Conservation (phyloP, 2,113 vertebrate species). For the Bagarius yarrelli region DNA sequence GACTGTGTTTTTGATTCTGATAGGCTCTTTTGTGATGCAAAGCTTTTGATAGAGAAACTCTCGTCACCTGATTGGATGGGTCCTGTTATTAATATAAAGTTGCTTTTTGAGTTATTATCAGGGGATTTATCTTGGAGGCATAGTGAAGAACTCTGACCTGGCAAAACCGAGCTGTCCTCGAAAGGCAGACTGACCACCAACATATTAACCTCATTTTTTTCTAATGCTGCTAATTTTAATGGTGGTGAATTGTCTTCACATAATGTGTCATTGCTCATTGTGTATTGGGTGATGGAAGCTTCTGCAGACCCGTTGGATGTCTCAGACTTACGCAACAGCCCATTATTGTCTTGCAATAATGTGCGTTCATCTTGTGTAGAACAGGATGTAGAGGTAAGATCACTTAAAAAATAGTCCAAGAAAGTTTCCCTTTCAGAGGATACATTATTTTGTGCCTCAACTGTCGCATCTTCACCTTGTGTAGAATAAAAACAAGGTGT, state of each 20-base stretch:
- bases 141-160: not conserved
- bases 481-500: constrained; percentile 47
- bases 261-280: not conserved
- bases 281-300: not conserved
- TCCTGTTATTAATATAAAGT: not conserved
- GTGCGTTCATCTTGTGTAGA: constrained; percentile 8
- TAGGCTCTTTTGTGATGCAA: not conserved
- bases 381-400: not conserved
- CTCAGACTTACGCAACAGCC: constrained; percentile 1
- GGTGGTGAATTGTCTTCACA: constrained; percentile 9
- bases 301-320: not conserved
- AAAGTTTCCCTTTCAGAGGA: constrained; percentile 25
- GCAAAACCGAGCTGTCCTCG: constrained; percentile 1
- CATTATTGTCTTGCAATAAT: not conserved
- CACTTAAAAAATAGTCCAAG: constrained; percentile 17
- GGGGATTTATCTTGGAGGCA: not conserved
- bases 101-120: constrained; percentile 17
- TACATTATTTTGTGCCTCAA: constrained; percentile 41
- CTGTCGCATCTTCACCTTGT: constrained; percentile 47
- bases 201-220: constrained; percentile 13
- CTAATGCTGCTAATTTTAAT: not conserved
- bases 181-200: not conserved
- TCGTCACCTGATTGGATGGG: not conserved
- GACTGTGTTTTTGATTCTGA: not conserved
- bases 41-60: not conserved